Evolutionary conservation across 1,140 invertebrate species (phyloP).

Genomic region (Sycobia sp.): DNA sequence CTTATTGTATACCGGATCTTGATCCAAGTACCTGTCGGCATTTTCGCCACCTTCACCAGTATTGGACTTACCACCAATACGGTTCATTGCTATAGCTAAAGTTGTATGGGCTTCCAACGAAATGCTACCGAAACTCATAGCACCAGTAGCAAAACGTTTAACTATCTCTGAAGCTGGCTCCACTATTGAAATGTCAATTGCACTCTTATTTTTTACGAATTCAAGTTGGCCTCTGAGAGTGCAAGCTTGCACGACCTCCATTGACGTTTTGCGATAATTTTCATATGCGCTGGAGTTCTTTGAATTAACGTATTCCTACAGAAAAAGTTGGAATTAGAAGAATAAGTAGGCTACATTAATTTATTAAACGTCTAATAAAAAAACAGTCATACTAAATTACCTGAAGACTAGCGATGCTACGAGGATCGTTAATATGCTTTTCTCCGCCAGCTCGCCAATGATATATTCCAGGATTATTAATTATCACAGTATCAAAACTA

Average conservation of each 20-base stretch:
- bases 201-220: slow-evolving; percentile 75
- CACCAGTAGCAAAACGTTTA: slow-evolving; percentile 81
- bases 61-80: slow-evolving; percentile 93
- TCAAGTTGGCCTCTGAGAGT: slow-evolving; percentile 93
- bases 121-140: slow-evolving; percentile 94
- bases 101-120: slow-evolving; percentile 93
- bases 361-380: neutral
- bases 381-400: slow-evolving; percentile 47
- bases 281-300: slow-evolving; percentile 87
- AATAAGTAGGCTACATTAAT: neutral
- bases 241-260: slow-evolving; percentile 85
- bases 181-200: slow-evolving; percentile 85
- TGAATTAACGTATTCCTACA: slow-evolving; percentile 79
- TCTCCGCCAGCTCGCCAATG: slow-evolving; percentile 97
- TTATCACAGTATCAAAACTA: slow-evolving; percentile 76
- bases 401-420: slow-evolving; percentile 91
- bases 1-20: slow-evolving; percentile 80
- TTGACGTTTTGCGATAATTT: slow-evolving; percentile 84
- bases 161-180: slow-evolving; percentile 94
- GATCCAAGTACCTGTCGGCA: slow-evolving; percentile 70
- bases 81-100: slow-evolving; percentile 96
- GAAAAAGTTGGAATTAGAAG: too few species aligned
- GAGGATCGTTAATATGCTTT: slow-evolving; percentile 96
- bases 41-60: slow-evolving; percentile 95
- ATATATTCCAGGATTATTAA: slow-evolving; percentile 93